These are phyloP conservation scores for Amphipoea lucens DNA, from an alignment of 2,888 invertebrate genomes.

Conservation along the genomic window DNA sequence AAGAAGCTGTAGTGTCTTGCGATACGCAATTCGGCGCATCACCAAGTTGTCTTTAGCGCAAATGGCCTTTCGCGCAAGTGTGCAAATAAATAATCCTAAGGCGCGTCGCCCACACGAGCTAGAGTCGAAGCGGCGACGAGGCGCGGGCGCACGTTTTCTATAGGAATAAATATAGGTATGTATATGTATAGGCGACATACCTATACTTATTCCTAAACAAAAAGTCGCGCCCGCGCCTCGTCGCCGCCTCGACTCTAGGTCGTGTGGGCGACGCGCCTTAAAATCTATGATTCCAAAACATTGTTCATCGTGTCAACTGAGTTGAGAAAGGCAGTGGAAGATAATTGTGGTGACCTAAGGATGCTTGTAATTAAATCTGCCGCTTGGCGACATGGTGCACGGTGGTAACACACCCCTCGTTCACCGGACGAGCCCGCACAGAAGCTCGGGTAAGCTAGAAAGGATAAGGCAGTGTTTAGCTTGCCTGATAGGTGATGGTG, in stretches of 20 bases:
- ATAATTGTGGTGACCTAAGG: not conserved
- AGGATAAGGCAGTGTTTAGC: not conserved
- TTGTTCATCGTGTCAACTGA: not conserved
- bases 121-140: no score
- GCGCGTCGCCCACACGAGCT: no score
- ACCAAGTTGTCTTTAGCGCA: not conserved
- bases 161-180: no score
- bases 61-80: not conserved
- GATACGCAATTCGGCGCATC: not conserved
- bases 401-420: not conserved
- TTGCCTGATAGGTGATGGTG: slow-evolving; percentile 94
- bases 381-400: not conserved
- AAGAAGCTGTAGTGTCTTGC: not conserved
- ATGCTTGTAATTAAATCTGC: not conserved
- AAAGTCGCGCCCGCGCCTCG: no score
- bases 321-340: not conserved
- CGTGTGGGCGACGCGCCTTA: no score
- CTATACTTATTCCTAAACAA: no score
- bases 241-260: no score
- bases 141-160: no score
- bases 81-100: not conserved
- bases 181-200: no score
- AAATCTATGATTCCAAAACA: not conserved
- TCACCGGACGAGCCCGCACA: not conserved
- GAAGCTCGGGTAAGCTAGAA: not conserved